Percentiles rank a stretch among this genome's conserved stretches.
These are phyloP conservation scores for Osmerus mordax DNA, from an alignment of 2,113 vertebrate species.

Conservation along the genomic window DNA sequence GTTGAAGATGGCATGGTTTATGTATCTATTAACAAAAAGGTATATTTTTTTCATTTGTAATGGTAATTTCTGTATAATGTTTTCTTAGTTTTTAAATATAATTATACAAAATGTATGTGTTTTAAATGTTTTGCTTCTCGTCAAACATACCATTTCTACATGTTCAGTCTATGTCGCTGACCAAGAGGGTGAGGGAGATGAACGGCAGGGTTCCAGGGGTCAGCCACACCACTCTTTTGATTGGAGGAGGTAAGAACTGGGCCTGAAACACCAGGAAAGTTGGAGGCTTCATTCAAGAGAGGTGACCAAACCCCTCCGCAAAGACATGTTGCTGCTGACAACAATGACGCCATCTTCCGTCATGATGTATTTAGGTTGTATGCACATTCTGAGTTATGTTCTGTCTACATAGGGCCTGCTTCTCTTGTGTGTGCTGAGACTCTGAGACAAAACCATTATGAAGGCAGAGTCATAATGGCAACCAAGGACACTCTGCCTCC, in stretches of 20 bases:
- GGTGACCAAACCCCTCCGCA: background rate
- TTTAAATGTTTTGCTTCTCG: background rate
- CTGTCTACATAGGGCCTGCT: slow-evolving; percentile 73
- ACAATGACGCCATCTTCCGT: too few species aligned
- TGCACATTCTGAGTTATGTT: background rate
- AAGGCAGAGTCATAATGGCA: slow-evolving; percentile 78
- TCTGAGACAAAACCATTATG: slow-evolving; percentile 80
- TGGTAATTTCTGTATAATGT: too few species aligned
- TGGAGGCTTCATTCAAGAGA: background rate
- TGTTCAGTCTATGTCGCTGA: slow-evolving; percentile 66
- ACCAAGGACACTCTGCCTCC: slow-evolving; percentile 77
- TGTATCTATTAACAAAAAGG: slow-evolving; percentile 73
- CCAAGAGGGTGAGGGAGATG: slow-evolving; percentile 72
- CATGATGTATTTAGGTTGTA: too few species aligned
- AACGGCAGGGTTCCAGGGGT: slow-evolving; percentile 58
- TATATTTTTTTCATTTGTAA: slow-evolving; percentile 41
- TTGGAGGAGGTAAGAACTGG: slow-evolving; percentile 72
- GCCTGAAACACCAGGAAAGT: background rate
- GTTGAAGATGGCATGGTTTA: slow-evolving; percentile 76
- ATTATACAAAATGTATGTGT: too few species aligned
- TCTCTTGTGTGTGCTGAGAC: slow-evolving; percentile 83
- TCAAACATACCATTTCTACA: background rate
- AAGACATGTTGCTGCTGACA: too few species aligned
- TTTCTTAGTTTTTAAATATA: too few species aligned
- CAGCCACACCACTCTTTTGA: slow-evolving; percentile 62